Evolutionary conservation across 2,113 vertebrate genomes (phyloP), one percentile per base, ranked within the genome.

Genomic region (Cephalopholis sonnerati): DNA sequence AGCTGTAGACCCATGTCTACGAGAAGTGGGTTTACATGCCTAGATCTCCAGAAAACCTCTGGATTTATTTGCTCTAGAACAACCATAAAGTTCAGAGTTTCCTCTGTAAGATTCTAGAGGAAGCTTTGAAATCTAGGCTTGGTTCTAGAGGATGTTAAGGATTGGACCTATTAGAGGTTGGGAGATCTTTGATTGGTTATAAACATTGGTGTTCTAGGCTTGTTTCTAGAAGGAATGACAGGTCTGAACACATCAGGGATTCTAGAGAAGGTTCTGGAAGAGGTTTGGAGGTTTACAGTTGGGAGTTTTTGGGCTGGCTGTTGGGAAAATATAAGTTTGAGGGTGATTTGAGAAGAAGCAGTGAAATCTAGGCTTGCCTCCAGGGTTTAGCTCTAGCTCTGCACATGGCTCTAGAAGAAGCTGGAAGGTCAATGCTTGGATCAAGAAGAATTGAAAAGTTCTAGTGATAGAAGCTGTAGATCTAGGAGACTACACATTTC

Each of bases 401-500:
- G 44, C 13, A 24, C 61, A 29, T 8, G 6, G 62, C 18, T 79
- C 48, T 64, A 55, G 12, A 76, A 63, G 36, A 50, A 65, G 83
- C 65, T 58, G 10, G 68, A 55, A 58, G 41, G 51, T 25, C n/a
- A 22, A 48, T 0, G 39, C 13, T 77, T 13, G 5, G 46, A 55
- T 77, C 39, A 51, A 72, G 67, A 71, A 67, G 73, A 57, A 39
- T 69, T 12, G 41, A 69, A 65, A 91, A 16, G 77, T 71, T 78
- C 58, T 66, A 77, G 24, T n/a, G 25, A n/a, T 17, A 46, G 2
- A 74, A 24, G 81, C 8, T 78, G 82, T 81, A 82, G 46, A 50
- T 68, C 88, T 96, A 96, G 75, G 94, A 96, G 79, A 96, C 81
- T 62, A 95, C 86, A 53, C 95, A 96, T 87, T 68, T 94, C 82